Evolutionary conservation across 2,888 invertebrate genomes (phyloP).

Genomic region (Drosophila yooni): DNA sequence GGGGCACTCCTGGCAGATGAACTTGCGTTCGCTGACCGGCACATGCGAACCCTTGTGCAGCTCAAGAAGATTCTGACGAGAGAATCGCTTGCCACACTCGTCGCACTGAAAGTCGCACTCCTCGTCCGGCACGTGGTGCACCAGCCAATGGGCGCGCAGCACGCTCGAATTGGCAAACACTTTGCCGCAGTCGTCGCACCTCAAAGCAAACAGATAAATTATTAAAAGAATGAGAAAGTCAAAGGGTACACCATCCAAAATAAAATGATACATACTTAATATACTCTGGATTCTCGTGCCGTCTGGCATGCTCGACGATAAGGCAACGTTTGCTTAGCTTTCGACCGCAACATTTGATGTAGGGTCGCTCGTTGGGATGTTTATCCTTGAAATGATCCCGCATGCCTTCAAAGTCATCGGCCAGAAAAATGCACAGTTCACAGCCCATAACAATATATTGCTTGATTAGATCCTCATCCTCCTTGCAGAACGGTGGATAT

Average conservation of each 20-base stretch:
- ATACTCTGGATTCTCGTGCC: slow-evolving; percentile 84
- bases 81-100: slow-evolving; percentile 82
- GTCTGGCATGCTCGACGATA: slow-evolving; percentile 83
- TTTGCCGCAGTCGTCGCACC: slow-evolving; percentile 83
- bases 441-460: slow-evolving; percentile 83
- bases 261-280: slow-evolving; percentile 75
- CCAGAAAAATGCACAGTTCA: slow-evolving; percentile 80
- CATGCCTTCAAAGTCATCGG: slow-evolving; percentile 79
- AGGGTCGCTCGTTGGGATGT: slow-evolving; percentile 77
- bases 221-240: not conserved
- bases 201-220: slow-evolving; percentile 26
- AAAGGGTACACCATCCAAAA: not conserved
- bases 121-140: slow-evolving; percentile 82
- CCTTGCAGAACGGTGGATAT: slow-evolving; percentile 68
- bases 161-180: slow-evolving; percentile 82
- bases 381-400: slow-evolving; percentile 80
- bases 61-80: slow-evolving; percentile 80
- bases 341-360: slow-evolving; percentile 83
- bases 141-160: slow-evolving; percentile 81
- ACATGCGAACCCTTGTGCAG: slow-evolving; percentile 83
- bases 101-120: slow-evolving; percentile 82
- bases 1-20: slow-evolving; percentile 76
- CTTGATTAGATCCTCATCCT: slow-evolving; percentile 80
- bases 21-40: slow-evolving; percentile 77
- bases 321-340: slow-evolving; percentile 83